Percentiles rank a stretch among this genome's conserved stretches.
phyloP scores from a whole-genome alignment of 2,888 invertebrate species.

The Lithosia quadra region DNA sequence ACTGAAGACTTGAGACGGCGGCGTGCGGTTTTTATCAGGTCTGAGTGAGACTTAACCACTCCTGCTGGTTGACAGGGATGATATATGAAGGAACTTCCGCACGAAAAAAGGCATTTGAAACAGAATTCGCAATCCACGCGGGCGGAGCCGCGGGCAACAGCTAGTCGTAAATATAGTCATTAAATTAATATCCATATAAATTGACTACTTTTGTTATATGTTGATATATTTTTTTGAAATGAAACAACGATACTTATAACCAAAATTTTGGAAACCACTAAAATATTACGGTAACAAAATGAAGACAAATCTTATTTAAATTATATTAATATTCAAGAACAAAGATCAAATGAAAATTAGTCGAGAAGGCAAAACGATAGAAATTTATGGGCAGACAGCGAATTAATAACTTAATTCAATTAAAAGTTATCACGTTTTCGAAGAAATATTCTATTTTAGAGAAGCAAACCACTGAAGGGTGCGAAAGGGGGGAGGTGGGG shows the following conservation, averaged over 20 bases:
- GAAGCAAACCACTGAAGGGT: constrained; percentile 3
- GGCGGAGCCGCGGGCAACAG: no score
- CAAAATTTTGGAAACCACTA: not conserved
- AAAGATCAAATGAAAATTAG: constrained; percentile 28
- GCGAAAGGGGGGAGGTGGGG: not conserved
- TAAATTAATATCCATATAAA: no score
- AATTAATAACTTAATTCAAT: constrained; percentile 33
- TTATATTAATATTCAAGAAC: constrained; percentile 29
- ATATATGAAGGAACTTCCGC: no score
- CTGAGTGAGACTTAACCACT: no score
- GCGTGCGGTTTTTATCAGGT: no score
- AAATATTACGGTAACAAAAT: not conserved
- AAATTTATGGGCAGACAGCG: constrained; percentile 13
- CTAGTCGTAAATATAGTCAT: no score
- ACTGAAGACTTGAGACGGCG: no score
- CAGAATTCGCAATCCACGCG: no score
- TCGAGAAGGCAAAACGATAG: constrained; percentile 20
- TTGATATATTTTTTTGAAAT: no score
- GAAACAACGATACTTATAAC: not conserved
- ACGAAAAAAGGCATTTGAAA: no score
- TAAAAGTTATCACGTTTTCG: constrained; percentile 26
- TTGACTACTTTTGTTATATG: no score
- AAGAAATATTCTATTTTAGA: constrained; percentile 3
- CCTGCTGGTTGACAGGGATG: no score
- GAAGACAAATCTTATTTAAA: constrained; percentile 7